Evolutionary conservation across 2,888 invertebrate genomes (phyloP).

Genomic region (Plebejus anna): DNA sequence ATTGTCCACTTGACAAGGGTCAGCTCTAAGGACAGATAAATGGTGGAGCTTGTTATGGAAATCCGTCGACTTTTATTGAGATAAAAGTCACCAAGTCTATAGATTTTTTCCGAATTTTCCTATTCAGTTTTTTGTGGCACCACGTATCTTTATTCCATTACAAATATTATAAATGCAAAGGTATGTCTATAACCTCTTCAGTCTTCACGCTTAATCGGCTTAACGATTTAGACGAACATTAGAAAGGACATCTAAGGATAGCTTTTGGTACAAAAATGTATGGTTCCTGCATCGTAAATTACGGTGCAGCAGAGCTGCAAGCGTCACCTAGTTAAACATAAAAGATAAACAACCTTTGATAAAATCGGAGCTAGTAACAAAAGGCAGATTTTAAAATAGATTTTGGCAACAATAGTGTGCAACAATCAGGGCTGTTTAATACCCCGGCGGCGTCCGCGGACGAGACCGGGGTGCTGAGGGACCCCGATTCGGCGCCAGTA

Average conservation of each 20-base stretch:
- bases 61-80: slow-evolving; percentile 17
- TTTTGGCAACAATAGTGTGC: slow-evolving; percentile 34
- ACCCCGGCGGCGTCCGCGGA: slow-evolving; percentile 50
- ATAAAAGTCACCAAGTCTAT: not conserved
- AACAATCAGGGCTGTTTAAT: slow-evolving; percentile 58
- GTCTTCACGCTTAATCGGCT: too few species aligned
- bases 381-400: slow-evolving; percentile 15
- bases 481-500: slow-evolving; percentile 54
- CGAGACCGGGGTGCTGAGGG: slow-evolving; percentile 47
- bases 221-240: too few species aligned
- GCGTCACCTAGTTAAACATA: not conserved
- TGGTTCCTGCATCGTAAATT: too few species aligned
- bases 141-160: not conserved
- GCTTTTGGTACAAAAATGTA: too few species aligned
- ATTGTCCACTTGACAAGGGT: slow-evolving; percentile 38
- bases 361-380: not conserved
- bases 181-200: too few species aligned
- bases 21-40: slow-evolving; percentile 33
- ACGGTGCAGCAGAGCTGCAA: too few species aligned
- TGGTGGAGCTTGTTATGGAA: slow-evolving; percentile 16
- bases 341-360: not conserved
- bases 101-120: not conserved
- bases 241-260: too few species aligned
- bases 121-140: not conserved
- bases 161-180: too few species aligned